Conservation (phyloP, 1,140 invertebrate species). For the Hypsibius dujardini region DNA sequence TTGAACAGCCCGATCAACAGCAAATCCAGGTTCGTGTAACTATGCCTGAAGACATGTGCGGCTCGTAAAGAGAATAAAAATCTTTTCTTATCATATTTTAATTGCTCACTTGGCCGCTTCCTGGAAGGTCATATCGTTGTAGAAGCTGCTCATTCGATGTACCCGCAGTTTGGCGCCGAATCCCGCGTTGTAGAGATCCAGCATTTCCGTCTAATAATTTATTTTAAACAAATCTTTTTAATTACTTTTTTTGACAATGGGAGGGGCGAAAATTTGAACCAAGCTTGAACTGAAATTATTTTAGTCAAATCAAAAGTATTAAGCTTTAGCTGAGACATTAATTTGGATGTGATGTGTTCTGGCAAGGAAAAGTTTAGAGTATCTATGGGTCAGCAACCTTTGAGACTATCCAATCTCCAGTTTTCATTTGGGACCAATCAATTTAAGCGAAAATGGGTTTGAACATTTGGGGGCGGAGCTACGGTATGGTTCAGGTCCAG, state of each 20-base stretch:
- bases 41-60: neutral
- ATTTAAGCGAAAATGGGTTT: too few species aligned
- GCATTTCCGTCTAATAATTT: neutral
- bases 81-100: neutral
- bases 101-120: neutral
- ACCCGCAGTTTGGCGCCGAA: neutral
- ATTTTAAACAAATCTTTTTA: too few species aligned
- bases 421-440: too few species aligned
- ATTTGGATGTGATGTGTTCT: too few species aligned
- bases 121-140: neutral
- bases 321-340: neutral
- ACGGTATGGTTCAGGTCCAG: too few species aligned
- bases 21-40: neutral
- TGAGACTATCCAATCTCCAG: too few species aligned
- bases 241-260: too few species aligned
- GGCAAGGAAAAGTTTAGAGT: too few species aligned
- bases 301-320: neutral
- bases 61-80: neutral
- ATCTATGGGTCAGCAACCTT: too few species aligned
- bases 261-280: too few species aligned
- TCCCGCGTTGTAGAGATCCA: neutral
- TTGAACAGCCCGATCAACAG: slow-evolving; percentile 5
- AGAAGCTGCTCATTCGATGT: neutral
- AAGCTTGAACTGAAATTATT: neutral
- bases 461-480: too few species aligned